Conservation (phyloP, 2,797 vertebrate species). For the Poecilia picta region DNA sequence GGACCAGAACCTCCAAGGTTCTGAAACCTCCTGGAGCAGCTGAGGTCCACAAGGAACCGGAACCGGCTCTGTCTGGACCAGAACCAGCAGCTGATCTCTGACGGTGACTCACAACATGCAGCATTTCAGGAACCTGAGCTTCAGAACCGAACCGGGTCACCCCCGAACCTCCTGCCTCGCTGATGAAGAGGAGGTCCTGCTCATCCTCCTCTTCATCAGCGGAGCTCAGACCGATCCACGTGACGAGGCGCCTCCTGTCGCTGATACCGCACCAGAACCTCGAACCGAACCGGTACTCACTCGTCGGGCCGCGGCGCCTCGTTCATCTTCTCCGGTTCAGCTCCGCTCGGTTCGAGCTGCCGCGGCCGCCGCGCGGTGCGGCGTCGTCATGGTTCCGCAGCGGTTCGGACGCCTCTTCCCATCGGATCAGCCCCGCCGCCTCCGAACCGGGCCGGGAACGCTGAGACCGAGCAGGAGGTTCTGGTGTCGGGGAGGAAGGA, state of each 20-base stretch:
- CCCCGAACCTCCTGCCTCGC: not conserved
- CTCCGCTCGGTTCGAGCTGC: constrained; percentile 63
- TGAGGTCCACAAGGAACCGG: not conserved
- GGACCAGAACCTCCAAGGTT: not conserved
- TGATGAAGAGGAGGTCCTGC: not conserved
- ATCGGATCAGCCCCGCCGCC: constrained; percentile 31
- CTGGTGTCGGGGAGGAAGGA: constrained; percentile 82
- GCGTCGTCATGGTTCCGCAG: constrained; percentile 71
- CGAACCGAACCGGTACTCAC: constrained; percentile 64
- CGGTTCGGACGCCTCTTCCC: not conserved
- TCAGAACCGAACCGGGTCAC: not conserved
- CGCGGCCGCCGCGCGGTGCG: constrained; percentile 63
- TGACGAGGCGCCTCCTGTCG: not conserved
- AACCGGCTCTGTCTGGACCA: not conserved
- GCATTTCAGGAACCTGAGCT: not conserved
- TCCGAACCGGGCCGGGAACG: constrained; percentile 29
- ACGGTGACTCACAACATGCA: constrained; percentile 7
- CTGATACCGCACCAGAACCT: not conserved
- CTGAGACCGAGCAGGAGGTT: constrained; percentile 55
- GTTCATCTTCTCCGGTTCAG: constrained; percentile 79
- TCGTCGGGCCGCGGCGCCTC: constrained; percentile 82
- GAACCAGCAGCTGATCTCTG: not conserved
- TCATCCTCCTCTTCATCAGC: not conserved
- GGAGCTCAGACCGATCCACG: not conserved
- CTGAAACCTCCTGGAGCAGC: not conserved